Percentiles rank a stretch among this genome's conserved stretches.
phyloP scores from a whole-genome alignment of 2,113 vertebrate genomes.

The Madoqua kirkii region DNA sequence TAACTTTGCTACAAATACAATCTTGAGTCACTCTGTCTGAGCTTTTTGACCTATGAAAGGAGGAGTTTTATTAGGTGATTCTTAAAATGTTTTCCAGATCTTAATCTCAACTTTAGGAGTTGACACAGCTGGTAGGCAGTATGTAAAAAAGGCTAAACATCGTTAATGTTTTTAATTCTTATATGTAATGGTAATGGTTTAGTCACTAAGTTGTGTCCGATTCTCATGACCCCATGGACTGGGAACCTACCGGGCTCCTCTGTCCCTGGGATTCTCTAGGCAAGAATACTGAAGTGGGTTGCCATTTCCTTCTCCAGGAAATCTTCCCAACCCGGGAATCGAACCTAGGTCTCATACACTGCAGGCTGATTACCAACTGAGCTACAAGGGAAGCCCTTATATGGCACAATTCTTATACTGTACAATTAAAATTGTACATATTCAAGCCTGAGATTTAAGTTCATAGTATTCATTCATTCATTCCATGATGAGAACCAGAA shows the following conservation, averaged over 20 bases:
- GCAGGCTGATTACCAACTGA: neutral
- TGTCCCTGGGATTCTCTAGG: neutral
- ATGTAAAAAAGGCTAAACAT: neutral
- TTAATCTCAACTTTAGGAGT: conserved; percentile 41
- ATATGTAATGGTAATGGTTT: neutral
- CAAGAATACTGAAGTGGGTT: neutral
- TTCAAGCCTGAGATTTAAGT: neutral
- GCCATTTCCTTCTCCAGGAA: neutral
- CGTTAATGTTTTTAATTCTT: conserved; percentile 27
- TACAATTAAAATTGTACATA: neutral
- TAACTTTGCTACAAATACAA: neutral
- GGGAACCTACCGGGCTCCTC: neutral
- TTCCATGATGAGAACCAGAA: neutral
- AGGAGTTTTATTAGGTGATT: conserved; percentile 51
- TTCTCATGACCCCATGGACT: neutral
- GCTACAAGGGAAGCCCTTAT: neutral
- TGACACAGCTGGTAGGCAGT: conserved; percentile 46
- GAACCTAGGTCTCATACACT: neutral
- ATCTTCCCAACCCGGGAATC: neutral
- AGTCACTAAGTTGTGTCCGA: neutral
- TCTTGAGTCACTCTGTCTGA: neutral
- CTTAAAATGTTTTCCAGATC: conserved; percentile 31
- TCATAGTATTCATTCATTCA: neutral
- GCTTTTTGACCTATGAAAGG: conserved; percentile 1
- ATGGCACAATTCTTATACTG: neutral